phyloP scores from a whole-genome alignment of 2,888 invertebrate species.

The Thecophora atra region DNA sequence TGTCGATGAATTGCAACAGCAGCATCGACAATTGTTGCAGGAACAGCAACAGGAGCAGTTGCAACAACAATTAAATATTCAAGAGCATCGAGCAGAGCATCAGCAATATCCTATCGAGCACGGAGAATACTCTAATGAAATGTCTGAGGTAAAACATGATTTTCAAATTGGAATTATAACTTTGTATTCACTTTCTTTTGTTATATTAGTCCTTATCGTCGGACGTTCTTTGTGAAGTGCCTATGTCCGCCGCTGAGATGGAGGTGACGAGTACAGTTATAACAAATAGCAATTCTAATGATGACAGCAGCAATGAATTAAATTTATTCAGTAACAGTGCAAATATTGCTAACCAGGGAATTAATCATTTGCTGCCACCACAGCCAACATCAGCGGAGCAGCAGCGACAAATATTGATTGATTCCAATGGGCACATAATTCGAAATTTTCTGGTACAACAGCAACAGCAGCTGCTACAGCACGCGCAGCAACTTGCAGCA shows the following conservation, averaged over 20 bases:
- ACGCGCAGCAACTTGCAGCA: conserved; percentile 40
- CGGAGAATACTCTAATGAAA: conserved; percentile 53
- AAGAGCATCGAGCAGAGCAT: conserved; percentile 45
- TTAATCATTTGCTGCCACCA: conserved; percentile 42
- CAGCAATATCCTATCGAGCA: conserved; percentile 44
- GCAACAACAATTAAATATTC: conserved; percentile 45
- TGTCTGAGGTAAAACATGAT: conserved; percentile 49
- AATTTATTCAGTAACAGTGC: conserved; percentile 53
- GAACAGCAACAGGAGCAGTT: conserved; percentile 44
- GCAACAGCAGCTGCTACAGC: conserved; percentile 45
- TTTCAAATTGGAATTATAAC: background rate
- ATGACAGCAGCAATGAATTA: conserved; percentile 60
- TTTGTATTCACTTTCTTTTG: background rate
- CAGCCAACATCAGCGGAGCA: conserved; percentile 41
- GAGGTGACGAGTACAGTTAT: conserved; percentile 70
- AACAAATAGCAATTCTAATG: conserved; percentile 63
- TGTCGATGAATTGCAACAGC: conserved; percentile 58
- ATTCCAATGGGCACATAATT: conserved; percentile 63
- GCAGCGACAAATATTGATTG: conserved; percentile 59
- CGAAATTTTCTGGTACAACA: conserved; percentile 60
- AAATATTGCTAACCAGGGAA: conserved; percentile 19
- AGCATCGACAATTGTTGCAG: conserved; percentile 52
- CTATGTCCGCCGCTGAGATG: conserved; percentile 71
- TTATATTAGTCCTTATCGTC: conserved; percentile 60
- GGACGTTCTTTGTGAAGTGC: conserved; percentile 72